These are phyloP conservation scores for Heliconius ethilla DNA, from an alignment of 2,888 invertebrate species.

Conservation along the genomic window DNA sequence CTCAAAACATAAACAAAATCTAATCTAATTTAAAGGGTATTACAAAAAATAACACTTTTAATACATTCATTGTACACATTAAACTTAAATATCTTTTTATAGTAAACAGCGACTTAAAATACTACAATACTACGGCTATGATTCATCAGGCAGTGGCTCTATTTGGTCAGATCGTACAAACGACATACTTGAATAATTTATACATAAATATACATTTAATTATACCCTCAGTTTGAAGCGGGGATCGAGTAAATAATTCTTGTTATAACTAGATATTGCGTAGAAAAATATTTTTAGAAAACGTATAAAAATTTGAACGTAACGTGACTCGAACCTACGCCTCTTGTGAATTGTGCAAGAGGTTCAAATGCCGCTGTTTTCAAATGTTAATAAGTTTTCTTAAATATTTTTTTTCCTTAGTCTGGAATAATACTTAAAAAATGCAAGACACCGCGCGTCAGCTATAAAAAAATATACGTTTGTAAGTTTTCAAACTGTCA, in stretches of 20 bases:
- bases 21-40: background rate
- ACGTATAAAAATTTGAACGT: background rate
- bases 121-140: conserved; percentile 31
- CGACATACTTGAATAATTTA: conserved; percentile 29
- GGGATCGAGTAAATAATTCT: background rate
- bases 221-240: conserved; percentile 8
- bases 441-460: background rate
- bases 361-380: background rate
- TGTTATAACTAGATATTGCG: background rate
- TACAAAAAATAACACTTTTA: background rate
- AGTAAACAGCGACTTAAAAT: conserved; percentile 25
- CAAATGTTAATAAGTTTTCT: background rate
- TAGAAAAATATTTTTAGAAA: background rate
- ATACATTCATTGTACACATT: background rate
- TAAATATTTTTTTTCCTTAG: background rate
- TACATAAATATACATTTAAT: conserved; percentile 13
- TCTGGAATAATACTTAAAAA: background rate
- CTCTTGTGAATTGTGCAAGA: background rate
- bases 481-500: background rate
- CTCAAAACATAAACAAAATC: background rate
- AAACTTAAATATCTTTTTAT: background rate
- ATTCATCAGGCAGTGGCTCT: conserved; percentile 31
- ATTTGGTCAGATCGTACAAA: conserved; percentile 32
- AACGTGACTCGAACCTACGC: background rate
- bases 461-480: background rate